A percentile compares a stretch with the other conserved stretches of the same genome.
These are phyloP conservation scores for Perca flavescens DNA, from an alignment of 2,113 vertebrate genomes.

Conservation along the genomic window DNA sequence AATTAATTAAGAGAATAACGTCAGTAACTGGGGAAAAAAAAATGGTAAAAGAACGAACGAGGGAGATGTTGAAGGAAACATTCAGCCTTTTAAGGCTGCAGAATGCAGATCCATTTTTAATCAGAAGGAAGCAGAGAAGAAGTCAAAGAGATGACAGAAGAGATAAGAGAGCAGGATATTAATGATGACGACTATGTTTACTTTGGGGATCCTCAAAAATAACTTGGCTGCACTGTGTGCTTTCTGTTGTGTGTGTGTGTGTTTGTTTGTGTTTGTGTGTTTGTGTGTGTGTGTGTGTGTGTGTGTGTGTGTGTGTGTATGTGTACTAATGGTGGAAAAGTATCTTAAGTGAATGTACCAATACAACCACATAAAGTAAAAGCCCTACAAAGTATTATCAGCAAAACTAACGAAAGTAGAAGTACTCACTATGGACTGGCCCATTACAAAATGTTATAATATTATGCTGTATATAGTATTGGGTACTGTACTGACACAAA, in stretches of 20 bases:
- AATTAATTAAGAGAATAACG: slow-evolving; percentile 30
- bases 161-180: slow-evolving; percentile 62
- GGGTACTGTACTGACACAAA: background rate
- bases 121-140: slow-evolving; percentile 27
- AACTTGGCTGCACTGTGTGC: slow-evolving; percentile 7
- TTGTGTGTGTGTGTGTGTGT: background rate
- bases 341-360: background rate
- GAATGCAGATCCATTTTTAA: slow-evolving; percentile 73
- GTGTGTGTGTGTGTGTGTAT: slow-evolving; percentile 6
- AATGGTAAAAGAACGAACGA: slow-evolving; percentile 8
- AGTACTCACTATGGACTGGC: background rate
- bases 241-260: background rate
- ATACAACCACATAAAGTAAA: background rate
- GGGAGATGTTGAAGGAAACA: slow-evolving; percentile 34
- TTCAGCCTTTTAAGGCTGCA: slow-evolving; percentile 77
- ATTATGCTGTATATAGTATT: background rate
- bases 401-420: background rate
- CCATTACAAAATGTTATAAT: background rate
- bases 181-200: slow-evolving; percentile 43
- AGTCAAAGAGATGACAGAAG: slow-evolving; percentile 25
- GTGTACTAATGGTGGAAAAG: background rate
- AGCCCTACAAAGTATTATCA: background rate
- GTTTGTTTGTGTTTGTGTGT: background rate
- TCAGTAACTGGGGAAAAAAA: slow-evolving; percentile 2
- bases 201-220: slow-evolving; percentile 45